Percentiles rank a stretch among this genome's conserved stretches.
Conservation (phyloP, 2,113 vertebrate genomes). For the Mola mola region DNA sequence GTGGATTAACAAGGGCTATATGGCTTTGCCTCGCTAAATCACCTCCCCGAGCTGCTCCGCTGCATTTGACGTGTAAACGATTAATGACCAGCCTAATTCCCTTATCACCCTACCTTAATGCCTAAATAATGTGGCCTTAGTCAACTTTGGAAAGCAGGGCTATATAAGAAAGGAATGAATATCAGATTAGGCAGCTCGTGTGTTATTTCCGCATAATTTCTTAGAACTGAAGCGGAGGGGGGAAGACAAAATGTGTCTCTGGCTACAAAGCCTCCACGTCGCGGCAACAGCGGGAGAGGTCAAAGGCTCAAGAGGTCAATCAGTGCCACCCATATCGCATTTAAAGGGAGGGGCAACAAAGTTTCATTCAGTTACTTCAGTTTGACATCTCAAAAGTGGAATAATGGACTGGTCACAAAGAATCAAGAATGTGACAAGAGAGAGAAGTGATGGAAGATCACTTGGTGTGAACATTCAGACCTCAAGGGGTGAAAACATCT, state of each 20-base stretch:
- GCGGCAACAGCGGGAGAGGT: slow-evolving; percentile 37
- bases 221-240: slow-evolving; percentile 40
- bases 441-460: no score
- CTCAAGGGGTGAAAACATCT: no score
- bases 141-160: slow-evolving; percentile 80
- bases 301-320: slow-evolving; percentile 57
- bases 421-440: background rate
- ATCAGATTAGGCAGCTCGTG: slow-evolving; percentile 76
- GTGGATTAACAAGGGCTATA: slow-evolving; percentile 83
- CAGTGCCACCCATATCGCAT: slow-evolving; percentile 54
- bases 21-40: slow-evolving; percentile 81
- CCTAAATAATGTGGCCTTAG: slow-evolving; percentile 84
- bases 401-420: slow-evolving; percentile 18
- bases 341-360: slow-evolving; percentile 8
- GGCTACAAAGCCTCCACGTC: slow-evolving; percentile 31
- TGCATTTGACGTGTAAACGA: slow-evolving; percentile 82
- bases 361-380: slow-evolving; percentile 18
- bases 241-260: slow-evolving; percentile 34
- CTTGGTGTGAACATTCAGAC: background rate
- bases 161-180: slow-evolving; percentile 78
- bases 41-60: slow-evolving; percentile 80
- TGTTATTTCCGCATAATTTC: slow-evolving; percentile 71
- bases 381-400: slow-evolving; percentile 8
- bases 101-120: slow-evolving; percentile 83
- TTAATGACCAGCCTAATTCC: slow-evolving; percentile 84